Conservation (phyloP, 2,797 vertebrate species). For the Mionectes olivaceus region DNA sequence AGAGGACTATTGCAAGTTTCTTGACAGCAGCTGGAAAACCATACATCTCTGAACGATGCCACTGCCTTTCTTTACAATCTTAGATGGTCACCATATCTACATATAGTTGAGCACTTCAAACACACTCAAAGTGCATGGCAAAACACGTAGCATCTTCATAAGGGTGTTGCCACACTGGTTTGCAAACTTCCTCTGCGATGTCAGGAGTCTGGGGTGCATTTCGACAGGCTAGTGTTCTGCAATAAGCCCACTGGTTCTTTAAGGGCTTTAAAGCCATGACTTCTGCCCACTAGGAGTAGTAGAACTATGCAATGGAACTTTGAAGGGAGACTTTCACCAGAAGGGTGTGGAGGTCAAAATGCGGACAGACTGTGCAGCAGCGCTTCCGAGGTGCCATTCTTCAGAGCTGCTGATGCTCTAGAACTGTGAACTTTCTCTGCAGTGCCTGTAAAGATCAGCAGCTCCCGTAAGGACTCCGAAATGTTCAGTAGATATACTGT, state of each 20-base stretch:
- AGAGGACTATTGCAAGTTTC: not conserved
- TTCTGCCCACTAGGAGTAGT: not conserved
- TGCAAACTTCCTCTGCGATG: not conserved
- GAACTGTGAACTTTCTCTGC: not conserved
- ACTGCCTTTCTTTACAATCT: not conserved
- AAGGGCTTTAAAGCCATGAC: not conserved
- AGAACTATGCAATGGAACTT: not conserved
- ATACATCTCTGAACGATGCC: not conserved
- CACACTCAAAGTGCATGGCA: not conserved
- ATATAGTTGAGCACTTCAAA: not conserved
- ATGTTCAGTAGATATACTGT: not conserved
- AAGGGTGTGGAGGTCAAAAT: not conserved
- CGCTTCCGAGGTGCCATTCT: not conserved
- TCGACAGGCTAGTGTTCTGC: not conserved
- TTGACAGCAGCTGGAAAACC: not conserved
- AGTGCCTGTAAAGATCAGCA: not conserved
- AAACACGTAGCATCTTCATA: not conserved
- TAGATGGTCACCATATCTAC: not conserved
- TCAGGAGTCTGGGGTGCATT: not conserved
- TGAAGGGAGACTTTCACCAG: accelerated
- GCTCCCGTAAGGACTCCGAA: not conserved
- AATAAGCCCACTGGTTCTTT: not conserved
- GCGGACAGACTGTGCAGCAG: not conserved
- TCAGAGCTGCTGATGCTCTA: not conserved
- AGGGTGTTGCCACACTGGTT: not conserved